Percentiles rank a stretch among this genome's conserved stretches.
Conservation (phyloP, 1,140 invertebrate species). For the Brachionus angularis region DNA sequence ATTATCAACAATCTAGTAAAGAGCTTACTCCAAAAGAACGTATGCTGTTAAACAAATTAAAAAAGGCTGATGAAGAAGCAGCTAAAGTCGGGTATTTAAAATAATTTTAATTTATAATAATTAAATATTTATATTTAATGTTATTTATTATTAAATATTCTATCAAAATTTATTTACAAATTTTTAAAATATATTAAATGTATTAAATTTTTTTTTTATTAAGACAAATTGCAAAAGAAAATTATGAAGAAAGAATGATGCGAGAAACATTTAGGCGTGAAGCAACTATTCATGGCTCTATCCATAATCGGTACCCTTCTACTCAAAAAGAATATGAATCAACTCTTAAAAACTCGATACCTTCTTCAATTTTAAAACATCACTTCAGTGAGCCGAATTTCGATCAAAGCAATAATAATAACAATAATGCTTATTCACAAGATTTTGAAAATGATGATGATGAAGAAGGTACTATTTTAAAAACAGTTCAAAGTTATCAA, state of each 20-base stretch:
- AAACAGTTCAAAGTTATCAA: conserved; percentile 42
- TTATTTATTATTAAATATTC: too few relatives aligned
- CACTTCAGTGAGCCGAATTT: neutral
- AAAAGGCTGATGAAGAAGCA: conserved; percentile 47
- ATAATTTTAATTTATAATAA: conserved; percentile 13
- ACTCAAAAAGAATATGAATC: neutral
- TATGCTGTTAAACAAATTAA: conserved; percentile 29
- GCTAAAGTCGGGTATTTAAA: conserved; percentile 50
- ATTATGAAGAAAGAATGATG: conserved; percentile 42
- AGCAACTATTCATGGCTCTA: conserved; percentile 1
- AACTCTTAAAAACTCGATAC: neutral
- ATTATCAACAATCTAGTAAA: neutral
- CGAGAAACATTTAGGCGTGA: conserved; percentile 19
- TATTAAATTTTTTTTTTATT: neutral
- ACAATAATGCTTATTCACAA: neutral
- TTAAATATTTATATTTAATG: too few relatives aligned
- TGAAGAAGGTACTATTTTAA: conserved; percentile 46
- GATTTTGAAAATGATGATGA: conserved; percentile 45
- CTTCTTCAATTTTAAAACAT: too few relatives aligned
- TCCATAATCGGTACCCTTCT: neutral
- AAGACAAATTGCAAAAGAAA: conserved; percentile 5
- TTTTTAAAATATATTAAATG: too few relatives aligned
- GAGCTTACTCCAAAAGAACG: conserved; percentile 41
- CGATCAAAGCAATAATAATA: neutral
- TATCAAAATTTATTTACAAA: too few relatives aligned